Conservation (phyloP, 1,140 invertebrate genomes). For the Yoshiicerus persimilis region DNA sequence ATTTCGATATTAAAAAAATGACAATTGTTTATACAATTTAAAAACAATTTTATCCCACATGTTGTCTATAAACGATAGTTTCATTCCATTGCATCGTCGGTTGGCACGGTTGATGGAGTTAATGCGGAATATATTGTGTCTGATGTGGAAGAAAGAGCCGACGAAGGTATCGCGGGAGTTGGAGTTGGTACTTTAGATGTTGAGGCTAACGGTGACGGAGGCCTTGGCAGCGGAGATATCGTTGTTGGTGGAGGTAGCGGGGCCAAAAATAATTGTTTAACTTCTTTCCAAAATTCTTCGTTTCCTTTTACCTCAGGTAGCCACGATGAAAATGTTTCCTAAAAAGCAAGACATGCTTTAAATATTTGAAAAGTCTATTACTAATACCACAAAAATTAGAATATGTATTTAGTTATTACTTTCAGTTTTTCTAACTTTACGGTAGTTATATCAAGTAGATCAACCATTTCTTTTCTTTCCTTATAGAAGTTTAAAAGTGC, state of each 20-base stretch:
- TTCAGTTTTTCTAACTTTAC: conserved; percentile 41
- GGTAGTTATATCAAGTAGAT: conserved; percentile 40
- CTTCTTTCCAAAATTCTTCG: conserved; percentile 44
- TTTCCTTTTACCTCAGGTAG: conserved; percentile 36
- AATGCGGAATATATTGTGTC: background rate
- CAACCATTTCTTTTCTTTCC: conserved; percentile 37
- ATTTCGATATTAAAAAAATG: background rate
- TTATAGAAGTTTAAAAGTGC: conserved; percentile 46
- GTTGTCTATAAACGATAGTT: background rate
- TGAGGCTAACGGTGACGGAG: background rate
- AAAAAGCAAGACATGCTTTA: background rate
- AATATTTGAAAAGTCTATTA: too few species aligned
- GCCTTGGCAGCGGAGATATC: background rate
- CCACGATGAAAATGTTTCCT: conserved; percentile 38
- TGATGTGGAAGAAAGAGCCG: background rate
- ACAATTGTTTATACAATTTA: background rate
- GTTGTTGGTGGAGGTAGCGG: background rate
- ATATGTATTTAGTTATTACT: background rate
- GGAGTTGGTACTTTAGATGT: background rate
- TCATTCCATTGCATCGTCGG: background rate
- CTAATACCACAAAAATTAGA: too few species aligned
- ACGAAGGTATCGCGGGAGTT: background rate
- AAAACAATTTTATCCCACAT: background rate
- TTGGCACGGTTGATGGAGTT: background rate
- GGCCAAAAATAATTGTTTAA: conserved; percentile 26